phyloP scores from a whole-genome alignment of 2,113 vertebrate genomes.

The Lipophrys pholis region DNA sequence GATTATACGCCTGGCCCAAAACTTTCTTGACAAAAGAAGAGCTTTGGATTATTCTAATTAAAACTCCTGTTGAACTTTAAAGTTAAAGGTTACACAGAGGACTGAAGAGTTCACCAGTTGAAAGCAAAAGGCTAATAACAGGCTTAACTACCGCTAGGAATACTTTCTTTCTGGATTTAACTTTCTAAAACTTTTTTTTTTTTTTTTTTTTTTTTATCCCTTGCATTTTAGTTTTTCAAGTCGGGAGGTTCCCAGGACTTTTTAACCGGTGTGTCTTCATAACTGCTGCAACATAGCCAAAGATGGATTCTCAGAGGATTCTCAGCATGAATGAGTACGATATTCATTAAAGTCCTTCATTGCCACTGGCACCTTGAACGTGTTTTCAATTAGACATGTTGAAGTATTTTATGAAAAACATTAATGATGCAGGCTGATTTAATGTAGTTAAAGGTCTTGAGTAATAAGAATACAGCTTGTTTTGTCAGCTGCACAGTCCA shows the following conservation, averaged over 20 bases:
- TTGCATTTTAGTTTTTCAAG: neutral
- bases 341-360: neutral
- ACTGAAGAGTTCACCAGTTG: neutral
- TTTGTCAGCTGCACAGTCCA: too few relatives aligned
- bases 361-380: neutral
- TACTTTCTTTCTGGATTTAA: neutral
- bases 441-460: too few relatives aligned
- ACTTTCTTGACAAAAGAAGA: constrained; percentile 26
- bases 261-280: neutral
- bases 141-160: neutral
- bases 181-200: neutral
- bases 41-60: constrained; percentile 56
- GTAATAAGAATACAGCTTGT: too few relatives aligned
- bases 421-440: neutral
- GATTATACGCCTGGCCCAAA: constrained; percentile 37
- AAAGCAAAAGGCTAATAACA: constrained; percentile 5
- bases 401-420: neutral
- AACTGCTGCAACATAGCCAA: neutral
- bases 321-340: neutral
- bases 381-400: neutral
- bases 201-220: neutral
- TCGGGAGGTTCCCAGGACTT: neutral
- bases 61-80: constrained; percentile 20
- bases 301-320: neutral
- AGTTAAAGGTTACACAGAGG: constrained; percentile 8